Percentiles rank a stretch among this genome's conserved stretches.
Conservation (phyloP, 2,113 vertebrate genomes). For the Spheniscus mendiculus region DNA sequence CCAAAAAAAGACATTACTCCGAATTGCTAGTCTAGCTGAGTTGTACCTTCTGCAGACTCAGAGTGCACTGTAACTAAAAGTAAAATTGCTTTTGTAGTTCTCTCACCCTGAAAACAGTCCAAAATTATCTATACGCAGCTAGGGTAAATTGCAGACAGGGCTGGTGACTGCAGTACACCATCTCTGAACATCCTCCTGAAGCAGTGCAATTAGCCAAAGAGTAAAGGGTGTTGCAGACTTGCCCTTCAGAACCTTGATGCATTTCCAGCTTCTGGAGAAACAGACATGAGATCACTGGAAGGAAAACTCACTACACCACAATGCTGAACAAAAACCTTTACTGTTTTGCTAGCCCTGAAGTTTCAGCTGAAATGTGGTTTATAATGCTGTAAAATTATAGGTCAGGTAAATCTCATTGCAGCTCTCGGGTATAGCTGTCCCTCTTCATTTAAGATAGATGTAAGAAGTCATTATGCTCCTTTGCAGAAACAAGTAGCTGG, state of each 20-base stretch:
- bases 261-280: neutral
- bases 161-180: neutral
- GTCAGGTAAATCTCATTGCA: conserved; percentile 35
- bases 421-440: conserved; percentile 21
- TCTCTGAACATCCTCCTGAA: neutral
- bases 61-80: neutral
- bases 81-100: neutral
- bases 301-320: neutral
- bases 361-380: conserved; percentile 18
- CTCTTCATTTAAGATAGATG: conserved; percentile 39
- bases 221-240: neutral
- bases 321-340: neutral
- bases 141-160: neutral
- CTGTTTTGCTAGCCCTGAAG: neutral
- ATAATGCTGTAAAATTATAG: conserved; percentile 19
- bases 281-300: neutral
- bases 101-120: neutral
- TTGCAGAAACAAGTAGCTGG: conserved; percentile 19
- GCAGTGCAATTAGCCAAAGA: neutral
- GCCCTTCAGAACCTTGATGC: neutral
- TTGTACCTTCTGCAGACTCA: neutral
- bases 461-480: conserved; percentile 21
- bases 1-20: neutral
- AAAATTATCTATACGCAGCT: neutral
- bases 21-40: neutral